Percentiles rank a stretch among this genome's conserved stretches.
Evolutionary conservation across 2,113 vertebrate genomes (phyloP).

Genomic region (Syngnathoides biaculeatus): DNA sequence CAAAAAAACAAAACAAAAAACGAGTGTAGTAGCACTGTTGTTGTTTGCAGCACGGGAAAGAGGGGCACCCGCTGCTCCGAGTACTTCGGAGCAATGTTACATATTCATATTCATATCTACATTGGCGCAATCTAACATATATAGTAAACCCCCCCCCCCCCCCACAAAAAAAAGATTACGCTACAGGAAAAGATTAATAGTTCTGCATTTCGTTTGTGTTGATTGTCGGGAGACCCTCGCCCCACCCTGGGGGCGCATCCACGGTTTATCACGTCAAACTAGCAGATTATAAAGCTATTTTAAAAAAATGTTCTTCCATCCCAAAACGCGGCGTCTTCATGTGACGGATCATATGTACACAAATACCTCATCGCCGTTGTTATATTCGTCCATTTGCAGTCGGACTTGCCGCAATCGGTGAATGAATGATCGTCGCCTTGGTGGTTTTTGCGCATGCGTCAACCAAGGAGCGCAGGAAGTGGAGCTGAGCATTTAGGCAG

Average conservation of each 20-base stretch:
- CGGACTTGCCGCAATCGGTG: neutral
- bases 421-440: neutral
- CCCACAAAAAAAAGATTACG: too few species aligned
- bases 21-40: too few species aligned
- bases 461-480: neutral
- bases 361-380: slow-evolving; percentile 68
- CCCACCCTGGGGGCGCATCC: neutral
- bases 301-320: neutral
- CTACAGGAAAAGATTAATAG: neutral
- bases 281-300: neutral
- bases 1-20: too few species aligned
- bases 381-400: slow-evolving; percentile 70
- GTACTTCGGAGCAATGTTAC: too few species aligned
- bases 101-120: too few species aligned
- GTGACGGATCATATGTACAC: neutral
- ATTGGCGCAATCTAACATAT: too few species aligned
- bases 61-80: too few species aligned
- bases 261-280: neutral
- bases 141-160: too few species aligned
- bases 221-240: neutral
- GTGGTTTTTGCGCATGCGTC: neutral
- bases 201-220: neutral
- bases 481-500: neutral
- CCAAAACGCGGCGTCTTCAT: accelerated
- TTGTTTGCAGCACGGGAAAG: too few species aligned